A percentile compares a stretch with the other conserved stretches of the same genome.
Evolutionary conservation across 2,113 vertebrate species (phyloP).

Genomic region (Myanophis thanlyinensis): DNA sequence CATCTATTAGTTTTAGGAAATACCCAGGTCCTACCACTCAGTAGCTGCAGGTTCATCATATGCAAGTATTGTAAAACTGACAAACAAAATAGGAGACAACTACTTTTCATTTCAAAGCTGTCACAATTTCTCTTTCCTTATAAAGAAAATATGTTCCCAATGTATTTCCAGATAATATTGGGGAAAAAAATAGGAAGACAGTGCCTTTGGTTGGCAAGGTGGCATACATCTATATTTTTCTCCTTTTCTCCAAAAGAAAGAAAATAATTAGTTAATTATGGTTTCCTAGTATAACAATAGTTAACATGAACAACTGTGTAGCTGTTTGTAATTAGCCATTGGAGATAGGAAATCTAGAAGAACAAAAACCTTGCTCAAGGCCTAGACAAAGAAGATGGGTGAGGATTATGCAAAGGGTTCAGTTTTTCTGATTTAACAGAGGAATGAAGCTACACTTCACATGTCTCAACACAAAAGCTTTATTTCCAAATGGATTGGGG

Average conservation of each 20-base stretch:
- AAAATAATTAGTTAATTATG: neutral
- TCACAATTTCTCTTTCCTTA: neutral
- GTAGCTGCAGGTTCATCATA: neutral
- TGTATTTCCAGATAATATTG: neutral
- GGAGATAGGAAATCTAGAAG: neutral
- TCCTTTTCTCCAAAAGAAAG: neutral
- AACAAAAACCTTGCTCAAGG: no score
- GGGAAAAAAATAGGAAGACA: neutral
- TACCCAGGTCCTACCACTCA: neutral
- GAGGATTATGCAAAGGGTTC: neutral
- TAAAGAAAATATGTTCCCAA: neutral
- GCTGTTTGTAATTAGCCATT: neutral
- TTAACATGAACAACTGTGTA: neutral
- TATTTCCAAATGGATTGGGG: neutral
- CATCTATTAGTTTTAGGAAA: neutral
- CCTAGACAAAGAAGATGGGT: neutral
- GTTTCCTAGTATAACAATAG: neutral
- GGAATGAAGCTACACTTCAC: neutral
- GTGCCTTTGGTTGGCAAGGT: neutral
- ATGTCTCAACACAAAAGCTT: neutral
- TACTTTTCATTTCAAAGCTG: neutral
- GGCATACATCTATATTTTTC: neutral
- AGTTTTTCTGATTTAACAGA: neutral
- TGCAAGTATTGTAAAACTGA: neutral
- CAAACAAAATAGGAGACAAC: neutral